Base-by-base conservation (phyloP, 2,888 invertebrate genomes). In the Phrixothrix hirtus region DNA sequence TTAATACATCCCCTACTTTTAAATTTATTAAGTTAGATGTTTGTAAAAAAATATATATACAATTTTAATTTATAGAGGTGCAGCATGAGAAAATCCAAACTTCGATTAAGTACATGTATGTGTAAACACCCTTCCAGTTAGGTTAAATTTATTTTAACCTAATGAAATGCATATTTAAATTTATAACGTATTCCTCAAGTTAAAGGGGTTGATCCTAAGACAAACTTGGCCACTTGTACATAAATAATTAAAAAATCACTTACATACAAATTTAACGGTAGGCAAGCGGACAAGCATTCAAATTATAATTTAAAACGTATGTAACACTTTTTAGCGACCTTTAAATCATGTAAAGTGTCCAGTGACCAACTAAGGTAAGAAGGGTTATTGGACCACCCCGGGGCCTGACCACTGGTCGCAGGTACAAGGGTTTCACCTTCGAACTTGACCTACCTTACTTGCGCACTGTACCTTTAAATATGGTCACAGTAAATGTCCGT, bases 251-350 rank as follows among this genome's bases (percentile, higher is more conserved):
- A 45, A 45, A 39, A 39, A 43, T 39, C 42, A 48, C 52, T 46
- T 51, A 38, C 37, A 35, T 69, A 70, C 68, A 70, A 71, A 71
- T 70, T 72, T 67, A 61, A 49, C 49, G 54, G 66, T 65, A 63
- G 68, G 69, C 66, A 59, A 68, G 64, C 60, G 64, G 61, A 63
- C 61, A 58, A 57, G 59, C 68, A 63, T 66, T 66, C 64, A 64
- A 65, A 65, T 62, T 60, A 57, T 63, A 66, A 67, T 68, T 69
- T 67, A 67, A 68, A 66, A 62, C 60, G 66, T 60, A 70, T 69
- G 69, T 70, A 70, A 70, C 71, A 68, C 67, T 67, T 68, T 68
- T 69, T 68, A 69, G 68, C 68, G 66, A 63, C 60, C 65, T 68
- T 62, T 66, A 67, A 67, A 67, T 67, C 67, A 67, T 67, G 67